Conservation (phyloP, 2,888 invertebrate genomes). For the Phanerotoma sp. region DNA sequence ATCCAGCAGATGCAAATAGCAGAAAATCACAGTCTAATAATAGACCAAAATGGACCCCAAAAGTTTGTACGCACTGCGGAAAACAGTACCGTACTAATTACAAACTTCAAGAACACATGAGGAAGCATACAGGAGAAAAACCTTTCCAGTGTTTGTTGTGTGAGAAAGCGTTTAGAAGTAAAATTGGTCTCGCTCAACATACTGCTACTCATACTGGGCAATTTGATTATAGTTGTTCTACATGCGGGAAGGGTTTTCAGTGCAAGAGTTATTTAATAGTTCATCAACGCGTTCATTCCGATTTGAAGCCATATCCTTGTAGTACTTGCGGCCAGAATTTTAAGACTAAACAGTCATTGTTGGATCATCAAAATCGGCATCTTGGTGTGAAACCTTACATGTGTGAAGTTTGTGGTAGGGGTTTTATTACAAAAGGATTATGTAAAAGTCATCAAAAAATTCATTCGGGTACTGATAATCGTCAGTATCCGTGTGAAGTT, state of each 20-base stretch:
- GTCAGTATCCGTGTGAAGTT: slow-evolving; percentile 63
- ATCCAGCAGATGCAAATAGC: slow-evolving; percentile 31
- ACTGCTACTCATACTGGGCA: slow-evolving; percentile 65
- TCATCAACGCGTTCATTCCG: slow-evolving; percentile 65
- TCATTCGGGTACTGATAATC: slow-evolving; percentile 63
- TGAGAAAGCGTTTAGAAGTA: slow-evolving; percentile 64
- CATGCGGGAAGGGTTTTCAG: slow-evolving; percentile 65
- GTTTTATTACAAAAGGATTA: slow-evolving; percentile 65
- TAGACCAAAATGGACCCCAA: slow-evolving; percentile 56
- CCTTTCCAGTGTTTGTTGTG: slow-evolving; percentile 63
- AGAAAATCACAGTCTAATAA: slow-evolving; percentile 47
- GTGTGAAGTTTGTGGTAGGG: slow-evolving; percentile 63
- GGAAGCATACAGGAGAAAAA: slow-evolving; percentile 65
- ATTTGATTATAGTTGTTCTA: slow-evolving; percentile 62
- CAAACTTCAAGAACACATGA: slow-evolving; percentile 63
- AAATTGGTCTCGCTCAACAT: slow-evolving; percentile 63
- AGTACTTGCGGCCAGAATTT: slow-evolving; percentile 63
- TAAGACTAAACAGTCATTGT: slow-evolving; percentile 64
- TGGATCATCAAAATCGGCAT: slow-evolving; percentile 65
- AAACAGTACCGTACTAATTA: slow-evolving; percentile 65
- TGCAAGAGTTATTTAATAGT: slow-evolving; percentile 65
- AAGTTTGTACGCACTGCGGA: slow-evolving; percentile 62
- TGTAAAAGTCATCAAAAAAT: slow-evolving; percentile 64
- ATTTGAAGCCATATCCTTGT: slow-evolving; percentile 63
- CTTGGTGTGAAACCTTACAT: slow-evolving; percentile 64